phyloP scores from a whole-genome alignment of 2,888 invertebrate species.

The Leuctra nigra region DNA sequence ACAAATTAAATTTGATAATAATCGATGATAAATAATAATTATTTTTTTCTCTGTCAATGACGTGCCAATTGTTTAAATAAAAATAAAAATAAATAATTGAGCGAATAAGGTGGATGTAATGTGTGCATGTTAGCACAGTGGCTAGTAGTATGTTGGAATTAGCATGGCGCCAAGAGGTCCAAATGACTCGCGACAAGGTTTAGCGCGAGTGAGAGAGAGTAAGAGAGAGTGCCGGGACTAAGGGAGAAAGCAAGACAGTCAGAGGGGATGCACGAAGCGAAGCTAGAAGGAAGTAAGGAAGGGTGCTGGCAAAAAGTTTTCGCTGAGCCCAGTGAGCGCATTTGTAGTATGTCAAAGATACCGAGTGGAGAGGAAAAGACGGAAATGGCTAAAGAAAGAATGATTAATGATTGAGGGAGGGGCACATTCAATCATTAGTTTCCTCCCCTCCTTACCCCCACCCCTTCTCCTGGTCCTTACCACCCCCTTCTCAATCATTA shows the following conservation, averaged over 20 bases:
- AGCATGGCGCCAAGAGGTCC: slow-evolving; percentile 5
- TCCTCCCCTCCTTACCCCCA: background rate
- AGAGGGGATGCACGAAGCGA: background rate
- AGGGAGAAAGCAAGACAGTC: background rate
- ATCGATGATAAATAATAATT: too few species aligned
- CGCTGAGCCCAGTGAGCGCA: slow-evolving; percentile 12
- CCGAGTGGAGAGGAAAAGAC: slow-evolving; percentile 15
- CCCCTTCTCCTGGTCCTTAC: background rate
- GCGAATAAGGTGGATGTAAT: too few species aligned
- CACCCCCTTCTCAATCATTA: slow-evolving; percentile 9
- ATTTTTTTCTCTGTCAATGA: too few species aligned
- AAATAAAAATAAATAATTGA: too few species aligned
- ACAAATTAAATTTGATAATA: too few species aligned
- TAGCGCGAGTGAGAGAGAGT: background rate
- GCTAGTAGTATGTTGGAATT: slow-evolving; percentile 1
- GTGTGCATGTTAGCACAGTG: background rate
- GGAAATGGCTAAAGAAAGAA: slow-evolving; percentile 17
- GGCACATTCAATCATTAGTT: slow-evolving; percentile 14
- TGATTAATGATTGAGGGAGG: slow-evolving; percentile 14
- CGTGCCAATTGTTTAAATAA: too few species aligned
- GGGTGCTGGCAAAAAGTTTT: slow-evolving; percentile 16
- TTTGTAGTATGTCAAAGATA: slow-evolving; percentile 12
- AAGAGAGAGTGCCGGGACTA: background rate
- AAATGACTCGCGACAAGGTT: slow-evolving; percentile 16
- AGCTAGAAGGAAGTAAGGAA: slow-evolving; percentile 10